Evolutionary conservation across 1,140 invertebrate genomes (phyloP), one percentile per base, ranked within the genome.

Genomic region (Bombus sibiricus): DNA sequence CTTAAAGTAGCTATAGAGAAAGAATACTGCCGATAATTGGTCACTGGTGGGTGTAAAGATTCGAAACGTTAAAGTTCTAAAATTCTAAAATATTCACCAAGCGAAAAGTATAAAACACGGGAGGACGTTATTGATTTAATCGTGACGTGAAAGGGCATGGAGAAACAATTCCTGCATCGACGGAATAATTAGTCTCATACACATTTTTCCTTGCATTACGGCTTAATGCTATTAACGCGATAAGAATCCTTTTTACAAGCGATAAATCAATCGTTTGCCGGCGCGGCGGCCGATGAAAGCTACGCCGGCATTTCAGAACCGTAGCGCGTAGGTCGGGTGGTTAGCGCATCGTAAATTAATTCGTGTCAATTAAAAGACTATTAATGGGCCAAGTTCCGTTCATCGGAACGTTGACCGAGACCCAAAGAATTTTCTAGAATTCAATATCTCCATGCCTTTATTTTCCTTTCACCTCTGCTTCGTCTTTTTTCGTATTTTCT

Each of bases 301-400:
- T 34, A 28, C 28, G 10, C 32, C 57, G 43, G 64, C 64, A 57
- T 83, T 68, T 64, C 25, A 25, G 83, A 85, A 18, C 77, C 32
- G 37, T 53, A 53, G 47, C 47, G 47, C 47, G 47, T 85, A 22
- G 62, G 18, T 68, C 57, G 41, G 25, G 66, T 72, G 82, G 80
- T 85, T 85, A 85, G 71, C 71, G 79, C 53, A n/a, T 81, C 84
- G 79, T 85, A 85, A 85, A 85, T 85, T 85, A 74, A 85, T 81
- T 81, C 57, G 79, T 75, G 69, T 81, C 79, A 81, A 85, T 85
- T 85, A 81, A 85, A 81, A 75, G 28, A n/a, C 69, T 43, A 64
- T 81, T 75, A 69, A 81, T 57, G 28, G 22, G 25, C 28, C 25
- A 37, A 64, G 69, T 72, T 79, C 32, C 77, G 18, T 72, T 81